Base-by-base conservation (phyloP, 2,888 invertebrate species). In the Xanthostigma xanthostigma region DNA sequence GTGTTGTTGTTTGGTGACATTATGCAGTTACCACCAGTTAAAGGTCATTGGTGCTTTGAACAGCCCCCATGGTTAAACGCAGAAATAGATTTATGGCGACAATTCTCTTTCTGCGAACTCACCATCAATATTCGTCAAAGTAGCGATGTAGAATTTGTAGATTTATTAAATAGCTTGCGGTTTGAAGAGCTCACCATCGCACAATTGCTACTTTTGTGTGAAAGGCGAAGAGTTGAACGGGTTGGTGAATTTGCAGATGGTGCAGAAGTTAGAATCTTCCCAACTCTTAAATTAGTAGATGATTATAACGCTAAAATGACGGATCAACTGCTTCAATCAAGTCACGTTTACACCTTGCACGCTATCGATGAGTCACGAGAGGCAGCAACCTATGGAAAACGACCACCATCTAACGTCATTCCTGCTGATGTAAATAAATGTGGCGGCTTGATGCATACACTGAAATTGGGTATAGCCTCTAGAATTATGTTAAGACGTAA, bases 51-150 rank as follows among this genome's bases (percentile, higher is more conserved):
- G 56, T 55, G 54, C 38, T 59, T 57, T 45, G 9, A 53, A 2
- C 55, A 57, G 47, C 50, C 55, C 5, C 17, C 48, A 17, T 50
- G 51, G 48, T 51, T 52, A 17, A 17, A 44, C 9, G 56, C 57
- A 2, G 60, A 58, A 51, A 36, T 58, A 3, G 49, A 56, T 44
- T 46, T 56, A 40, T 54, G 53, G 56, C 51, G 50, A 12, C 46
- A 27, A 12, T 54, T 54, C 41, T 51, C 51, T 0, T 56, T 62
- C 49, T 61, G 59, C 45, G 60, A 61, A 55, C 46, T 61, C 1
- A 57, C 56, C 1, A 54, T 57, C 37, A 63, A 64, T 33, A 62
- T 63, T 59, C 53, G 61, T 3, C 63, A 61, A 36, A 49, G 51
- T 36, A 52, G 56, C 48, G 62, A 63, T 47, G 42, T 36, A 4